A percentile compares a stretch with the other conserved stretches of the same genome.
phyloP scores from a whole-genome alignment of 2,113 vertebrate genomes.

The Hiodon alosoides region DNA sequence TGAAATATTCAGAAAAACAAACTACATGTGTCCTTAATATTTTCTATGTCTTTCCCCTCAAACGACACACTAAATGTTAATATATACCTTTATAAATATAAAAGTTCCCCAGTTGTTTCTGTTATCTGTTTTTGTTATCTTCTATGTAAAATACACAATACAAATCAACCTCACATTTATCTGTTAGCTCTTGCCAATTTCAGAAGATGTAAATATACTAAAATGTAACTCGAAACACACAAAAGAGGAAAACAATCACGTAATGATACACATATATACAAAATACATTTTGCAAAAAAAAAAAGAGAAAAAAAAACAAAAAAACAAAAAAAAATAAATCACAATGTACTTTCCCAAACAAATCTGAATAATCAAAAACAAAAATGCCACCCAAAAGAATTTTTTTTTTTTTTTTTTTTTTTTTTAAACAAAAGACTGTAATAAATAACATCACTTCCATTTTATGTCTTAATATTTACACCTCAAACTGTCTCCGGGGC shows the following conservation, averaged over 20 bases:
- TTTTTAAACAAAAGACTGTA: slow-evolving; percentile 51
- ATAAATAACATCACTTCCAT: slow-evolving; percentile 64
- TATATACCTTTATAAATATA: slow-evolving; percentile 72
- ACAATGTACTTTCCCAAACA: slow-evolving; percentile 62
- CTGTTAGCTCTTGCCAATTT: slow-evolving; percentile 59
- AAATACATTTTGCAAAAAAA: slow-evolving; percentile 60
- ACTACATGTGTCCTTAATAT: slow-evolving; percentile 76
- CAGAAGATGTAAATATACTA: slow-evolving; percentile 59
- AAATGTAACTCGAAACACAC: slow-evolving; percentile 59
- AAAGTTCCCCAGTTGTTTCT: slow-evolving; percentile 62
- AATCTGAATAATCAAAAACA: slow-evolving; percentile 46
- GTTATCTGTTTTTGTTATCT: slow-evolving; percentile 45
- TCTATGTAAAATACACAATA: slow-evolving; percentile 73
- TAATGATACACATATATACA: slow-evolving; percentile 57
- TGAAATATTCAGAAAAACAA: slow-evolving; percentile 80
- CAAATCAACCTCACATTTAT: slow-evolving; percentile 68
- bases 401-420: slow-evolving; percentile 32
- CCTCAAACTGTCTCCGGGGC: slow-evolving; percentile 49
- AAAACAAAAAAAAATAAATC: slow-evolving; percentile 30
- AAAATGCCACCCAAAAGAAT: slow-evolving; percentile 49
- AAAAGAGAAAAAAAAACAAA: slow-evolving; percentile 20
- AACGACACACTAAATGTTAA: slow-evolving; percentile 72
- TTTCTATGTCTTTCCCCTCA: slow-evolving; percentile 62
- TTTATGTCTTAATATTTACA: slow-evolving; percentile 60
- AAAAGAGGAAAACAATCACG: slow-evolving; percentile 49